These are phyloP conservation scores for Styela clava DNA, from an alignment of 23 tunicate species.

Conservation along the genomic window DNA sequence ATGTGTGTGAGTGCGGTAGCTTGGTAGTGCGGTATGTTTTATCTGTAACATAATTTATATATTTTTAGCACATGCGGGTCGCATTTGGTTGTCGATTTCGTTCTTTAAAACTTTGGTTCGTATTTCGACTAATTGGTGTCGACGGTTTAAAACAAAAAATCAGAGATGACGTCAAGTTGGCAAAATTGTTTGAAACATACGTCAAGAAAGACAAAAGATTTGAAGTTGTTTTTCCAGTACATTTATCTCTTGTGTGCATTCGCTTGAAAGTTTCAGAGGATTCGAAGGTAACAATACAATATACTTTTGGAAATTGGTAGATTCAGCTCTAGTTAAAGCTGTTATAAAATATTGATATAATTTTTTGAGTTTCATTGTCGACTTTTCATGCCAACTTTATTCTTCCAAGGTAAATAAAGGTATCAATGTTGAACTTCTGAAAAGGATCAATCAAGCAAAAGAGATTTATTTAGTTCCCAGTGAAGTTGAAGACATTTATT, in stretches of 20 bases:
- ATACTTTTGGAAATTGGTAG: too few relatives aligned
- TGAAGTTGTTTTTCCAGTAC: conserved; percentile 53
- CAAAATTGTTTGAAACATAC: conserved; percentile 38
- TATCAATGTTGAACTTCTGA: background rate
- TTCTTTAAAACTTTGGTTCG: conserved; percentile 75
- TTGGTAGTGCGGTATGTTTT: too few relatives aligned
- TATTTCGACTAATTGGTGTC: conserved; percentile 66
- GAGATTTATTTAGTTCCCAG: conserved; percentile 11
- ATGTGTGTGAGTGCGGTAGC: too few relatives aligned
- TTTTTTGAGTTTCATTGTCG: too few relatives aligned
- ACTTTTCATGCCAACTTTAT: too few relatives aligned
- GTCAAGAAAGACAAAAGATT: conserved; percentile 44
- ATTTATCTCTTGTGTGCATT: conserved; percentile 59
- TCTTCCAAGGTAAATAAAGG: too few relatives aligned
- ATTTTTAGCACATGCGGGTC: conserved; percentile 75
- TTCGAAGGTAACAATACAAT: background rate
- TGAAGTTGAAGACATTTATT: conserved; percentile 26
- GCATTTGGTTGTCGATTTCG: conserved; percentile 56
- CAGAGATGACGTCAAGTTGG: conserved; percentile 35
- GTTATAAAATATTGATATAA: too few relatives aligned
- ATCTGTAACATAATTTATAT: too few relatives aligned
- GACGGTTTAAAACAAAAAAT: conserved; percentile 49
- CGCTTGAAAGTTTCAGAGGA: conserved; percentile 16
- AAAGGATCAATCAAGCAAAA: conserved; percentile 25
- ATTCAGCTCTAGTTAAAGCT: too few relatives aligned